Percentiles rank a stretch among this genome's conserved stretches.
These are phyloP conservation scores for Salticus scenicus DNA, from an alignment of 2,888 invertebrate genomes.

Conservation along the genomic window DNA sequence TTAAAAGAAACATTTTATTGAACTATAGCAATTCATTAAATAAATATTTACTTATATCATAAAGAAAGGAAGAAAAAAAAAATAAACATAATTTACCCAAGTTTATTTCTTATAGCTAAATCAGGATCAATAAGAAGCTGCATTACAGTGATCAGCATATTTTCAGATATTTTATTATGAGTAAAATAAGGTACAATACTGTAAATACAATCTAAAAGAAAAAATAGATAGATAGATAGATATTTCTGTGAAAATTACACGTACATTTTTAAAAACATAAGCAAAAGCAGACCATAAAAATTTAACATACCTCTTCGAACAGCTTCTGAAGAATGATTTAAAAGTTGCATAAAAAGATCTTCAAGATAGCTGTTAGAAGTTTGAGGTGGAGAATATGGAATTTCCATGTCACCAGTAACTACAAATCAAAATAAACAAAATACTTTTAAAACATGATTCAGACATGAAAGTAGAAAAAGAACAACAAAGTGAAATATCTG, in stretches of 20 bases:
- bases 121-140: slow-evolving; percentile 34
- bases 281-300: not conserved
- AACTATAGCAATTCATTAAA: too few relatives aligned
- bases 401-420: not conserved
- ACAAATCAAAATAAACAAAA: not conserved
- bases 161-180: slow-evolving; percentile 43
- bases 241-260: not conserved
- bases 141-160: slow-evolving; percentile 31
- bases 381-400: not conserved
- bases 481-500: too few relatives aligned
- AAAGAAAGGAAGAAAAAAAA: too few relatives aligned
- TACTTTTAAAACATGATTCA: too few relatives aligned
- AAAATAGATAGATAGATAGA: not conserved
- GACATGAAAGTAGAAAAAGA: too few relatives aligned
- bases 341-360: slow-evolving; percentile 29
- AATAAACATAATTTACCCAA: slow-evolving; percentile 48
- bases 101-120: slow-evolving; percentile 27
- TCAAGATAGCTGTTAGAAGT: slow-evolving; percentile 8
- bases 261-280: not conserved
- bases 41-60: too few relatives aligned
- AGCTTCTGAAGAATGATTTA: slow-evolving; percentile 36
- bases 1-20: too few relatives aligned
- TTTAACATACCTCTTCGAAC: slow-evolving; percentile 42
- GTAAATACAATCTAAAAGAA: slow-evolving; percentile 23
- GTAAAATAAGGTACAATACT: slow-evolving; percentile 33